Evolutionary conservation across 2,888 invertebrate genomes (phyloP), one percentile per base, ranked within the genome.

Genomic region (Lasius fuliginosus): DNA sequence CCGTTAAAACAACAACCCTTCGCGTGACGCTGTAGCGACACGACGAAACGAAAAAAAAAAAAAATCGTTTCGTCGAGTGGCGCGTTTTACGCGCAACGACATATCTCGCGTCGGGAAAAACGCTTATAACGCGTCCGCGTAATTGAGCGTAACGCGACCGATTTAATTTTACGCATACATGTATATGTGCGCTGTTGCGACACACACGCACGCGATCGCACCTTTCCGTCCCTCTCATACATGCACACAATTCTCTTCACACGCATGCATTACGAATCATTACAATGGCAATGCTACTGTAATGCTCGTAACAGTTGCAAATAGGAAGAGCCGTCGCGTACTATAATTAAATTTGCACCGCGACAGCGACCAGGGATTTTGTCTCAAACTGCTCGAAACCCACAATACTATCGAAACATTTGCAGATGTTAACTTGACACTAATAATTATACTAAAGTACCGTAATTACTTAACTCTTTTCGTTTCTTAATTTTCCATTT

Each of bases 141-240:
- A 88, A 90, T 90, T 90, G 90, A 82, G 87, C 84, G 85, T 86
- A 88, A 88, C 85, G 85, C 46, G 84, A 65, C 84, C 86, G 83
- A 90, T 90, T 88, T 90, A 89, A 90, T 90, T 90, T 90, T 85
- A 88, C 87, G 85, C 85, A 74, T 58, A 68, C 79, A 64, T 71
- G 83, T 84, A 82, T 81, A 46, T 46, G 18, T n/a, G 6, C 18
- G 6, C 18, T 6, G 1, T n/a, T 53, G n/a, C 49, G 49, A n/a
- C 69, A 83, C 83, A 84, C 60, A 60, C 75, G 65, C 68, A 74
- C 30, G 23, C 64, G 40, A 36, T 56, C 33, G 49, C 65, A 11
- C 18, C 33, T 12, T 15, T 12, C 27, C 49, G 8, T 53, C n/a
- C 5, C 36, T 53, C 49, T 53, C 49, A 6, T 53, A 36, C 49